These are phyloP conservation scores for Xestia ashworthii DNA, from an alignment of 2,888 invertebrate species.

Conservation along the genomic window DNA sequence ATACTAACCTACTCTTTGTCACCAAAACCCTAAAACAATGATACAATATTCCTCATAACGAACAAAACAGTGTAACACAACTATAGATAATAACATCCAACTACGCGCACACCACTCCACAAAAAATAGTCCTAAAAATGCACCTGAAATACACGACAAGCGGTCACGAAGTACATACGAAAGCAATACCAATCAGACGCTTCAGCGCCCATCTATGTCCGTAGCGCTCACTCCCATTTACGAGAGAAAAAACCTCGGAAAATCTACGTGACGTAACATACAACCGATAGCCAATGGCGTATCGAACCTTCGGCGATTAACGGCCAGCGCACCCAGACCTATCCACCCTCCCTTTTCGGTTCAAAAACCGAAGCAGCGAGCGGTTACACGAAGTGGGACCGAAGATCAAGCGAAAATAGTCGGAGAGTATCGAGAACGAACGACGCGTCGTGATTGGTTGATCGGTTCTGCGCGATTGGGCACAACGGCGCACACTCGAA, in stretches of 20 bases:
- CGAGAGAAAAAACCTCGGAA: slow-evolving; percentile 83
- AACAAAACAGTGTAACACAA: neutral
- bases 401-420: slow-evolving; percentile 69
- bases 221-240: slow-evolving; percentile 74
- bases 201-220: slow-evolving; percentile 67
- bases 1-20: neutral
- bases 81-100: neutral
- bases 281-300: slow-evolving; percentile 85
- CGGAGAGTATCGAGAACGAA: slow-evolving; percentile 81
- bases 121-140: slow-evolving; percentile 25
- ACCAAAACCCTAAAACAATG: neutral
- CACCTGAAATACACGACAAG: slow-evolving; percentile 41
- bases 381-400: slow-evolving; percentile 32
- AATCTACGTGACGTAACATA: slow-evolving; percentile 87
- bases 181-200: slow-evolving; percentile 72
- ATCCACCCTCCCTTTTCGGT: slow-evolving; percentile 65
- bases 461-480: slow-evolving; percentile 91
- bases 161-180: slow-evolving; percentile 53
- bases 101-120: neutral
- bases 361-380: slow-evolving; percentile 30
- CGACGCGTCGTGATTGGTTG: slow-evolving; percentile 84
- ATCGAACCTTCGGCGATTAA: slow-evolving; percentile 83
- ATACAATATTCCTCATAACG: neutral
- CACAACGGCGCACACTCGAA: slow-evolving; percentile 91
- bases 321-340: slow-evolving; percentile 66